phyloP scores from a whole-genome alignment of 2,888 invertebrate genomes.

The Drosophila infuscata region DNA sequence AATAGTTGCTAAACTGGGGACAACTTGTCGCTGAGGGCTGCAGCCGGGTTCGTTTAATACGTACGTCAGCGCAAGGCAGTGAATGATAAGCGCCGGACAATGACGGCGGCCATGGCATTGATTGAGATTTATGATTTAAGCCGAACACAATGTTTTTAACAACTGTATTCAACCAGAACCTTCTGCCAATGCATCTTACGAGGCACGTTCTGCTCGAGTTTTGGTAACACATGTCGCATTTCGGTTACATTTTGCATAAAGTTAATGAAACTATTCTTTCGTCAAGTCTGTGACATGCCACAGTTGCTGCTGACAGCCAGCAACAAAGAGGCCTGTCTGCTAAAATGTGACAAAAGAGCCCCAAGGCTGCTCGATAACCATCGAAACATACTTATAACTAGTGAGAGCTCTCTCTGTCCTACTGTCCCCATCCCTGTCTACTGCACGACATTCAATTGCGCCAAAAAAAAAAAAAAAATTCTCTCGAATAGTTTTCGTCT shows the following conservation, averaged over 20 bases:
- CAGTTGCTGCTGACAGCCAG: constrained; percentile 71
- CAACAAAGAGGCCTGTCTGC: constrained; percentile 68
- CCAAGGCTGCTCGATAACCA: constrained; percentile 49
- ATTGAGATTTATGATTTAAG: constrained; percentile 37
- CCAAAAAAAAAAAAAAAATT: background rate
- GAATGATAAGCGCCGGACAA: constrained; percentile 47
- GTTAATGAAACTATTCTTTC: constrained; percentile 62
- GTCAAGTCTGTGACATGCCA: constrained; percentile 42
- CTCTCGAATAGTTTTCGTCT: constrained; percentile 9
- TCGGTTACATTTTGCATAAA: constrained; percentile 61
- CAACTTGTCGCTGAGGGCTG: constrained; percentile 41
- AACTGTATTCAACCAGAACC: background rate
- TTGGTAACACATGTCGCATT: constrained; percentile 52
- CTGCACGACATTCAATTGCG: background rate
- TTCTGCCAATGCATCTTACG: constrained; percentile 18
- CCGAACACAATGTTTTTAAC: constrained; percentile 7
- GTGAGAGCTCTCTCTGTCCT: background rate
- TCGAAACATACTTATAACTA: constrained; percentile 27
- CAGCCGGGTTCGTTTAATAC: constrained; percentile 49
- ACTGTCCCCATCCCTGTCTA: background rate
- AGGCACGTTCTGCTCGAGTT: constrained; percentile 6
- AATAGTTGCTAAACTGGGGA: constrained; percentile 34
- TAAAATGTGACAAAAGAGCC: constrained; percentile 35
- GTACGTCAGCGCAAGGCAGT: constrained; percentile 65
- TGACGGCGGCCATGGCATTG: constrained; percentile 30